Evolutionary conservation across 2,797 vertebrate species (phyloP).

Genomic region (Gambelia wislizenii): DNA sequence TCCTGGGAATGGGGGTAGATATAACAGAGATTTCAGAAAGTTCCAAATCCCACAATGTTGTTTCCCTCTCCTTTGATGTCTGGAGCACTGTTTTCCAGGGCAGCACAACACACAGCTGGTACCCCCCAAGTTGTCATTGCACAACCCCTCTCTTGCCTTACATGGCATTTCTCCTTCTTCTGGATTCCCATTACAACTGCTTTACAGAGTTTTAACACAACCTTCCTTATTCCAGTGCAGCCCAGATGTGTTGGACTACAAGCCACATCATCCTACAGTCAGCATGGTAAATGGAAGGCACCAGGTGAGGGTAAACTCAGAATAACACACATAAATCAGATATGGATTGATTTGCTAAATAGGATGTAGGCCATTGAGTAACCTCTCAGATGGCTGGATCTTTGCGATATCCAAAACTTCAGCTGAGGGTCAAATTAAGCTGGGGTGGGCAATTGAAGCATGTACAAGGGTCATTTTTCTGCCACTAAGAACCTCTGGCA

Average conservation of each 20-base stretch:
- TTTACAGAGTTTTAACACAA: neutral
- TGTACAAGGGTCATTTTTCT: too few species aligned
- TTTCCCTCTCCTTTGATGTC: neutral
- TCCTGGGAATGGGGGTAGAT: slow-evolving; percentile 74
- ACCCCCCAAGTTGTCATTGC: neutral
- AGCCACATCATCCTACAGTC: neutral
- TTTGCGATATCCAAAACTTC: neutral
- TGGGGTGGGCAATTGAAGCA: too few species aligned
- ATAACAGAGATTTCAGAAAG: slow-evolving; percentile 20
- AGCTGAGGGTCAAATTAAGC: too few species aligned
- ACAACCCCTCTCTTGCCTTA: neutral
- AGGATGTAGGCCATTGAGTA: neutral
- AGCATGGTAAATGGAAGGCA: neutral
- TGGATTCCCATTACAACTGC: neutral
- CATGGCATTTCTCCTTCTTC: neutral
- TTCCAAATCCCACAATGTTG: neutral
- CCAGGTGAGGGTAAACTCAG: neutral
- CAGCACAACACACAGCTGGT: neutral
- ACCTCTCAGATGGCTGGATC: neutral
- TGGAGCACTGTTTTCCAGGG: neutral
- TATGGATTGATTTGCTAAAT: neutral
- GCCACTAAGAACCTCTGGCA: too few species aligned
- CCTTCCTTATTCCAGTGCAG: neutral
- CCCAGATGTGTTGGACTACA: neutral
- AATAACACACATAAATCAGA: neutral